Evolutionary conservation across 2,888 invertebrate genomes (phyloP).

Genomic region (Andricus curvator): DNA sequence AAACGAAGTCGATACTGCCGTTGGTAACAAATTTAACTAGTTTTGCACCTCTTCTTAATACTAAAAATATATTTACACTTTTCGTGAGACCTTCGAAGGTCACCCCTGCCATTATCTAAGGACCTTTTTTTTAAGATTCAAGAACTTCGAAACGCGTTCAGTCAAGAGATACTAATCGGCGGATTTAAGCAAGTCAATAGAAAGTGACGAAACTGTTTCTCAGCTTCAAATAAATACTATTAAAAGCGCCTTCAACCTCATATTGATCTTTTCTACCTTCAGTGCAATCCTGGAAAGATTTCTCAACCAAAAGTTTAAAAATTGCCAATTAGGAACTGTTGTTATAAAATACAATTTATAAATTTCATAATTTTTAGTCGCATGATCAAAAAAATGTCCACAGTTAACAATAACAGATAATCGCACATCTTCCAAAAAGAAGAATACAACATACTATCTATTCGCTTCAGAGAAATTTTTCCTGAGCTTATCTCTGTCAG

Average conservation of each 20-base stretch:
- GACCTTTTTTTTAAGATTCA: slow-evolving; percentile 57
- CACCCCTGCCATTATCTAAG: slow-evolving; percentile 53
- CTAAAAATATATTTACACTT: slow-evolving; percentile 67
- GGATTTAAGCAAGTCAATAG: not conserved
- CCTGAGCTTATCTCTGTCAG: slow-evolving; percentile 3
- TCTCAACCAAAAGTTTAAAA: not conserved
- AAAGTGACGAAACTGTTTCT: not conserved
- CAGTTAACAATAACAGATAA: slow-evolving; percentile 14
- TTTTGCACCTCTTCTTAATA: slow-evolving; percentile 67
- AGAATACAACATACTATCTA: slow-evolving; percentile 19
- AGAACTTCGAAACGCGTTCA: slow-evolving; percentile 56
- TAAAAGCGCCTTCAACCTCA: not conserved
- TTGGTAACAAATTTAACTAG: slow-evolving; percentile 73
- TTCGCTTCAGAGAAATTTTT: slow-evolving; percentile 12
- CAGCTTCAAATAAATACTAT: not conserved
- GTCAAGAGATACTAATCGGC: not conserved
- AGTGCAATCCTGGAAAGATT: not conserved
- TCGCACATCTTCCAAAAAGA: slow-evolving; percentile 16
- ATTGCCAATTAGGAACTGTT: not conserved
- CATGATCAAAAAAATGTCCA: slow-evolving; percentile 13
- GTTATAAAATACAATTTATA: not conserved
- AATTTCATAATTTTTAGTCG: not conserved
- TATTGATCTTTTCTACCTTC: not conserved
- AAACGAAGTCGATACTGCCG: slow-evolving; percentile 66
- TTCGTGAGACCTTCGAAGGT: slow-evolving; percentile 60